Evolutionary conservation across 2,113 vertebrate species (phyloP).

Genomic region (Grus americana): DNA sequence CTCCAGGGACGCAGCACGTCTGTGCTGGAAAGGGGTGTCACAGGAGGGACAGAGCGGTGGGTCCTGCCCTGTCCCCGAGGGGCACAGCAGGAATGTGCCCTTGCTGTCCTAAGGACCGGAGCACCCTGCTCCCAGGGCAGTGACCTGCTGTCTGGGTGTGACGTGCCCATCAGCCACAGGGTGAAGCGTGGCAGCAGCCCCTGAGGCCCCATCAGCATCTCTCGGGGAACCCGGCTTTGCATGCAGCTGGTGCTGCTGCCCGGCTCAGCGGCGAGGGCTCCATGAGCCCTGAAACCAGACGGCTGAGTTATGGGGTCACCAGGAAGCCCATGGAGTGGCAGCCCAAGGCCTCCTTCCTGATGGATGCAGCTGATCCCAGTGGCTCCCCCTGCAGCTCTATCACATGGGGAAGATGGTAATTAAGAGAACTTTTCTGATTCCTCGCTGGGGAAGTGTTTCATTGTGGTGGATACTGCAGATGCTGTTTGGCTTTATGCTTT

Average conservation of each 20-base stretch:
- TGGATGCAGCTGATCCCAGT: not conserved
- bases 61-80: not conserved
- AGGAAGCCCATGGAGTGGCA: not conserved
- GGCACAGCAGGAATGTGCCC: no score
- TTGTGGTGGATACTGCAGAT: not conserved
- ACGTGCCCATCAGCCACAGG: rapidly evolving
- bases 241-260: rapidly evolving
- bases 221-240: rapidly evolving
- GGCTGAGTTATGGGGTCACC: not conserved
- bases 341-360: not conserved
- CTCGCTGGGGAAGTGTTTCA: not conserved
- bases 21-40: not conserved
- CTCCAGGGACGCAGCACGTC: not conserved
- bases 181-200: not conserved
- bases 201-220: no score
- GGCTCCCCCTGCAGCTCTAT: not conserved
- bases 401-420: not conserved
- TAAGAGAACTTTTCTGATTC: not conserved
- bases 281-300: rapidly evolving
- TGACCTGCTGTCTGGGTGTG: not conserved
- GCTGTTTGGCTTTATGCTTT: not conserved
- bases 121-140: not conserved
- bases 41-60: no score
- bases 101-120: not conserved
- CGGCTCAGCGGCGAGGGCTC: not conserved